Percentiles rank a stretch among this genome's conserved stretches.
Conservation (phyloP, 2,113 vertebrate genomes). For the Ginglymostoma cirratum region DNA sequence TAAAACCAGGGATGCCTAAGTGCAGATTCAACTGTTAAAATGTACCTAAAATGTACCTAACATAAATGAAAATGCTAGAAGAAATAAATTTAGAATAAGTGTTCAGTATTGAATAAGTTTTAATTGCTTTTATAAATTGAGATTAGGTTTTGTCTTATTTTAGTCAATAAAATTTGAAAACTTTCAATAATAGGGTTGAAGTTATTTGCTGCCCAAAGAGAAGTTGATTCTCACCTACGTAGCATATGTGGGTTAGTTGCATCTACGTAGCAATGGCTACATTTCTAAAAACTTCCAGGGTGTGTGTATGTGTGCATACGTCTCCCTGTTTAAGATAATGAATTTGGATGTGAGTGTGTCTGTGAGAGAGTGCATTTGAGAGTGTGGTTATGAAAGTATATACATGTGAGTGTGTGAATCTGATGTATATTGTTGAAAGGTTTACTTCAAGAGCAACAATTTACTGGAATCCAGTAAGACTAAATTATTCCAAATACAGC, state of each 20-base stretch:
- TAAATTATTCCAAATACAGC: not conserved
- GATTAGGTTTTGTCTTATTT: not conserved
- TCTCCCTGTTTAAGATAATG: no score
- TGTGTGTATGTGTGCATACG: no score
- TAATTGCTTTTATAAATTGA: not conserved
- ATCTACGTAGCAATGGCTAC: not conserved
- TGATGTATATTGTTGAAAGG: not conserved
- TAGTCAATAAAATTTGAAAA: not conserved
- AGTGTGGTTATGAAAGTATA: not conserved
- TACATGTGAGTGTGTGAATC: not conserved
- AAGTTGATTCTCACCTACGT: not conserved
- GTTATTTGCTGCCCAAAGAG: not conserved
- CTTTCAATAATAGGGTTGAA: not conserved
- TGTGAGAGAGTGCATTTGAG: no score
- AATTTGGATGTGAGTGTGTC: no score
- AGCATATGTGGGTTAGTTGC: constrained; percentile 12
- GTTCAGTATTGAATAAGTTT: not conserved
- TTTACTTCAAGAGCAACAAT: not conserved
- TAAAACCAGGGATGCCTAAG: not conserved
- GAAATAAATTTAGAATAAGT: not conserved
- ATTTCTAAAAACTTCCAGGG: not conserved
- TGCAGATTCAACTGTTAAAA: not conserved
- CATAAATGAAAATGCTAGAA: not conserved
- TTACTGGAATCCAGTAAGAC: not conserved
- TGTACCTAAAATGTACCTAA: not conserved